These are phyloP conservation scores for Ricordea florida DNA, from an alignment of 92 coral and sea anemone species.

Conservation along the genomic window DNA sequence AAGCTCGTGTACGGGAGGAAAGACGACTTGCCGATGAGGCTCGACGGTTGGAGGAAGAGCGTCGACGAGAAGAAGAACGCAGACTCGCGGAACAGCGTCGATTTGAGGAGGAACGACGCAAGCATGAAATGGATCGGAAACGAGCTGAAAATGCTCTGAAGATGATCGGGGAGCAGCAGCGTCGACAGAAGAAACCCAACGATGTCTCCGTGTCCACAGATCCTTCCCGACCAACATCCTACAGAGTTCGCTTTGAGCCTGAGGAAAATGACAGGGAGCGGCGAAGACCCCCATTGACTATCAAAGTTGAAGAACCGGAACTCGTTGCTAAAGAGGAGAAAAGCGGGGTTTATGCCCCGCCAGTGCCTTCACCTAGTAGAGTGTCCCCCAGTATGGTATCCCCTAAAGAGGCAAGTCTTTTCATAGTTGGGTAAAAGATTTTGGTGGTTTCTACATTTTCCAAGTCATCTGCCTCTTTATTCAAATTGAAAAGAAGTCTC, in stretches of 20 bases:
- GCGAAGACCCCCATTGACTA: slow-evolving; percentile 19
- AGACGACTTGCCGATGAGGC: slow-evolving; percentile 68
- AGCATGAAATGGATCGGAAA: slow-evolving; percentile 25
- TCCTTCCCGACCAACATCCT: slow-evolving; percentile 26
- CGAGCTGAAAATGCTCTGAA: slow-evolving; percentile 54
- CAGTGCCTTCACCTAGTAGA: slow-evolving; percentile 1
- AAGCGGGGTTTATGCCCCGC: background rate
- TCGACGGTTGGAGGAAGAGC: slow-evolving; percentile 59
- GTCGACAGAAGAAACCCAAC: slow-evolving; percentile 44
- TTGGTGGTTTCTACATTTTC: too few relatives aligned
- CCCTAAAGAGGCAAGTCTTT: slow-evolving; percentile 26
- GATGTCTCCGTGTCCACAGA: slow-evolving; percentile 25
- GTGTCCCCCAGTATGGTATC: slow-evolving; percentile 26
- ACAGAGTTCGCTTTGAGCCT: slow-evolving; percentile 34
- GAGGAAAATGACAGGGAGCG: slow-evolving; percentile 46
- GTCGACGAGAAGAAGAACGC: slow-evolving; percentile 58
- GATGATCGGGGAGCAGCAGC: slow-evolving; percentile 44
- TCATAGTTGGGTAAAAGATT: too few relatives aligned
- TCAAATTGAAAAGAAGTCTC: too few relatives aligned
- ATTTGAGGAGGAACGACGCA: slow-evolving; percentile 18
- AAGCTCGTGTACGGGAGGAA: slow-evolving; percentile 73
- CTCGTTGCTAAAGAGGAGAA: background rate
- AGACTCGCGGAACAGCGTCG: slow-evolving; percentile 32
- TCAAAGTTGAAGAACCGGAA: slow-evolving; percentile 33
- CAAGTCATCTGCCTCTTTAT: too few relatives aligned